Percentiles rank a stretch among this genome's conserved stretches.
Conservation (phyloP, 2,888 invertebrate genomes). For the Pimpla rufipes region DNA sequence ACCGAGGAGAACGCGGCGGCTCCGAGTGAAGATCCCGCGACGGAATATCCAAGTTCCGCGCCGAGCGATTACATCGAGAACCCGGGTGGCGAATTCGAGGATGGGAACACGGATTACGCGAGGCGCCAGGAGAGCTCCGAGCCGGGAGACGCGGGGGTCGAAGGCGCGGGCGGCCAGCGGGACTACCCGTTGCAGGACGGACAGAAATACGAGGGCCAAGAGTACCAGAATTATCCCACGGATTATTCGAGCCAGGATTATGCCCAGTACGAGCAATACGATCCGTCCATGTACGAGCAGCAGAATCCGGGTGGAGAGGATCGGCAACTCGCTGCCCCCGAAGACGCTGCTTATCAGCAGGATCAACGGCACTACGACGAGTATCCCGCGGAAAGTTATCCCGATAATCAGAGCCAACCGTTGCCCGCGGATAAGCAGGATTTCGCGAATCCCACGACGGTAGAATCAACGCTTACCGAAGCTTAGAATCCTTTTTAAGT, state of each 20-base stretch:
- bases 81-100: slow-evolving; percentile 34
- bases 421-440: slow-evolving; percentile 47
- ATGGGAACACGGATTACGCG: slow-evolving; percentile 39
- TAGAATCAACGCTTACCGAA: slow-evolving; percentile 32
- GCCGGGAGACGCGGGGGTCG: slow-evolving; percentile 8
- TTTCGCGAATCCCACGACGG: slow-evolving; percentile 40
- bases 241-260: slow-evolving; percentile 75
- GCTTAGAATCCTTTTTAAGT: slow-evolving; percentile 29
- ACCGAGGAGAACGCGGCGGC: slow-evolving; percentile 32
- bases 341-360: slow-evolving; percentile 41
- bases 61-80: slow-evolving; percentile 33
- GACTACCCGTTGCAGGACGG: slow-evolving; percentile 68
- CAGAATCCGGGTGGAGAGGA: slow-evolving; percentile 64
- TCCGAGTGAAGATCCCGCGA: slow-evolving; percentile 28
- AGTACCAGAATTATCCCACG: slow-evolving; percentile 69
- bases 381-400: slow-evolving; percentile 59
- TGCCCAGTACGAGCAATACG: slow-evolving; percentile 77
- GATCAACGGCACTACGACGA: slow-evolving; percentile 67
- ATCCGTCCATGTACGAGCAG: slow-evolving; percentile 75
- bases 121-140: slow-evolving; percentile 22
- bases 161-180: slow-evolving; percentile 28
- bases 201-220: slow-evolving; percentile 68
- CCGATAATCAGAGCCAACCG: slow-evolving; percentile 51
- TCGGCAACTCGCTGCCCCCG: slow-evolving; percentile 46
- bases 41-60: slow-evolving; percentile 44